Conservation (phyloP, 2,113 vertebrate species). For the zebrafish (Danio rerio) region DNA sequence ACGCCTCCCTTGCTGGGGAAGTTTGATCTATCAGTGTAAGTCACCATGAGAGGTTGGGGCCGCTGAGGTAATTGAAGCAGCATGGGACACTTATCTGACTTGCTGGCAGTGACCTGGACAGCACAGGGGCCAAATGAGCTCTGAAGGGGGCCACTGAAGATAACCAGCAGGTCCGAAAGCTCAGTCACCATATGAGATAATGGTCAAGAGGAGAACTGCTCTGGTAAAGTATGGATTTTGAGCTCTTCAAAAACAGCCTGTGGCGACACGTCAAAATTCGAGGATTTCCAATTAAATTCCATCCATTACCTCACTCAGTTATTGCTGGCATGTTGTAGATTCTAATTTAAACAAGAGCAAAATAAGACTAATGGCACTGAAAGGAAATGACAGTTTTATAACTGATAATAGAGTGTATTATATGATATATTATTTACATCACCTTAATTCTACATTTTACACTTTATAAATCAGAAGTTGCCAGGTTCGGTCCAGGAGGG, state of each 20-base stretch:
- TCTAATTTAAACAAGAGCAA: background rate
- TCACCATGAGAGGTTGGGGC: slow-evolving; percentile 52
- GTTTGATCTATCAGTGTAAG: slow-evolving; percentile 66
- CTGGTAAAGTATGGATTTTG: background rate
- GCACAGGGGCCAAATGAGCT: slow-evolving; percentile 73
- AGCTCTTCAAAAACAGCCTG: slow-evolving; percentile 15
- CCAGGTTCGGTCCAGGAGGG: no score
- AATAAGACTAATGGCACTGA: background rate
- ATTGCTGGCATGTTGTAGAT: background rate
- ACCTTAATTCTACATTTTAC: background rate
- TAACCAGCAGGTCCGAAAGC: slow-evolving; percentile 59
- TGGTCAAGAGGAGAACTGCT: background rate
- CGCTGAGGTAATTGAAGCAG: slow-evolving; percentile 74
- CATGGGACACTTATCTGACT: slow-evolving; percentile 74
- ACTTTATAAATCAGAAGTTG: background rate
- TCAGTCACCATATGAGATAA: slow-evolving; percentile 42
- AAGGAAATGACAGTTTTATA: background rate
- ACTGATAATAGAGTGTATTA: background rate
- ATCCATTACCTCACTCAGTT: background rate
- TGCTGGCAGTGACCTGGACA: slow-evolving; percentile 70
- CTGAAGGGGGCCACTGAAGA: slow-evolving; percentile 62
- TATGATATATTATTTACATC: background rate
- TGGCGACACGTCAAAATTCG: background rate
- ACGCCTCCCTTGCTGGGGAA: slow-evolving; percentile 52
- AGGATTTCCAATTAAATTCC: background rate